phyloP scores from a whole-genome alignment of 2,888 invertebrate species.

The Netelia melanura region DNA sequence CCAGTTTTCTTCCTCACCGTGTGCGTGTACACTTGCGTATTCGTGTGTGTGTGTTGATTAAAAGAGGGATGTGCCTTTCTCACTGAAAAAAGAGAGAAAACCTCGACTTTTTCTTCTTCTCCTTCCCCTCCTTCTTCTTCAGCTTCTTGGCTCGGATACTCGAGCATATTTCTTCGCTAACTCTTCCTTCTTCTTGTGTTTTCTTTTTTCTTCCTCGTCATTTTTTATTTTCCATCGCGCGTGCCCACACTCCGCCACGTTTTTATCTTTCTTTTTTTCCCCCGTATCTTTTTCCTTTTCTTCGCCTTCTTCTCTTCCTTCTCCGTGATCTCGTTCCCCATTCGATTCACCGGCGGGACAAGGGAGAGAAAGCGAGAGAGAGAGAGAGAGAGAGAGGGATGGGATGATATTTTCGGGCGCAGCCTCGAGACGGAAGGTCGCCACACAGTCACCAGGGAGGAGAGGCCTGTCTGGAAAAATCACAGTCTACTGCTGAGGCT shows the following conservation, averaged over 20 bases:
- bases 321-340: slow-evolving; percentile 28
- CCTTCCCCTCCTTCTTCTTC: background rate
- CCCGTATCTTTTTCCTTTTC: slow-evolving; percentile 13
- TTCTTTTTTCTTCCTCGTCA: slow-evolving; percentile 29
- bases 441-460: slow-evolving; percentile 37
- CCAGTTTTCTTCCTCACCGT: slow-evolving; percentile 49
- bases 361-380: background rate
- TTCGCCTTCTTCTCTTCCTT: background rate
- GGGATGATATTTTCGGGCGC: slow-evolving; percentile 61
- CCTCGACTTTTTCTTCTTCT: slow-evolving; percentile 28
- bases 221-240: slow-evolving; percentile 28
- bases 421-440: slow-evolving; percentile 66
- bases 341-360: background rate
- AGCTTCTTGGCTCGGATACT: background rate
- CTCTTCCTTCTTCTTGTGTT: slow-evolving; percentile 21
- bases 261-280: slow-evolving; percentile 16
- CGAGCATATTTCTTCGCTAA: slow-evolving; percentile 53
- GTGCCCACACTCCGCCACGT: slow-evolving; percentile 25
- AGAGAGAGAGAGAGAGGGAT: background rate
- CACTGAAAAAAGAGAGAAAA: slow-evolving; percentile 11
- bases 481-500: slow-evolving; percentile 2
- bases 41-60: slow-evolving; percentile 35
- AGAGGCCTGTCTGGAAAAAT: slow-evolving; percentile 57
- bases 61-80: slow-evolving; percentile 1
- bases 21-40: background rate